Base-by-base conservation (phyloP, 2,797 vertebrate genomes). In the Loriculus beryllinus region DNA sequence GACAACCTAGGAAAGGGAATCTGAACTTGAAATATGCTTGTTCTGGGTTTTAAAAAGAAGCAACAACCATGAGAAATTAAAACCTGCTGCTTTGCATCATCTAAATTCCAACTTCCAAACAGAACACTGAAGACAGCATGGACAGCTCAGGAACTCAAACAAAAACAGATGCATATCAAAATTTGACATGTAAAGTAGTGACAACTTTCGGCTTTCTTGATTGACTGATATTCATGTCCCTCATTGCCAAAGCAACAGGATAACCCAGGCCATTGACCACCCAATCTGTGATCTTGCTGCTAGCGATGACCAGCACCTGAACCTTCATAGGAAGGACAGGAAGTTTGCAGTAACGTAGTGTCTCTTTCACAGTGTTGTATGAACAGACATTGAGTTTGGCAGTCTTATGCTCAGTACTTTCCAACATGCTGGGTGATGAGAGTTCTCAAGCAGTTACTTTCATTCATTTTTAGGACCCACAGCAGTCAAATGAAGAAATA, bases 1-100 rank as follows among this genome's bases (percentile, higher is more conserved):
- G 97, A 92, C 39, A 88, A 72, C 39, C 9, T 69, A 42, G 82
- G 59, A 89, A 92, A 95, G 57, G 72, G 51, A 97, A 96, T 86
- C 69, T 65, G 72, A 95, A 93, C 78, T 87, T 82, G 88, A 94
- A 97, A 95, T 81, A 59, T 37, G 42, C 48, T 82, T 85, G 33
- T 80, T 91, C 22, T 54, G 40, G 14, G 56, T 82, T 93, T 93
- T 69, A 80, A 88, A 95, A 93, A 68, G 35, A 75, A 95, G 51
- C 33, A 52, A 96, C 96, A 94, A 3, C 6, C 31, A 54, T 28
- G 67, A 96, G 67, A 89, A 85, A 81, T 37, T 68, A 67, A 64
- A 82, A 87, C 48, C 13, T 59, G 31, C 49, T 95, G 88, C 69
- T 42, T 84, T 71, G 59, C 31, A 92, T 84, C 35, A 63, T 37